A percentile compares a stretch with the other conserved stretches of the same genome.
Evolutionary conservation across 2,888 invertebrate genomes (phyloP).

Genomic region (Steinernema scapterisci): DNA sequence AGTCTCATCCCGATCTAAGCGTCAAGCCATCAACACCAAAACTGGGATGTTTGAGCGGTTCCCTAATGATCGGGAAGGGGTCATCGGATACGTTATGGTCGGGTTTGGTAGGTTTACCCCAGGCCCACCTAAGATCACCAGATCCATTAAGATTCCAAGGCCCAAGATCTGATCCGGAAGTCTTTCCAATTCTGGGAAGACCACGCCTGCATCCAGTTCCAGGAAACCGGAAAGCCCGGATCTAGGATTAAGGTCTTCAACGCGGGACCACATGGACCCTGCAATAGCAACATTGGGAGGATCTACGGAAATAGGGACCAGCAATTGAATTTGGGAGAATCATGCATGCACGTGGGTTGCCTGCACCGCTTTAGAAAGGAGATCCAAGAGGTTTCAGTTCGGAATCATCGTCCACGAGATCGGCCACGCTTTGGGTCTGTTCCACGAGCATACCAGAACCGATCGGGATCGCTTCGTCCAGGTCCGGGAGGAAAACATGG

Average conservation of each 20-base stretch:
- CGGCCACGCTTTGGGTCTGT: conserved; percentile 62
- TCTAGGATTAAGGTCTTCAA: conserved; percentile 49
- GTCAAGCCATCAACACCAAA: conserved; percentile 2
- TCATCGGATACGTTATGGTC: neutral
- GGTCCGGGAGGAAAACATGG: conserved; percentile 45
- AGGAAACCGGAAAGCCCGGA: conserved; percentile 46
- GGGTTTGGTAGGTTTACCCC: neutral
- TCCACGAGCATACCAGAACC: conserved; percentile 60
- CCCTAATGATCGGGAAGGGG: neutral
- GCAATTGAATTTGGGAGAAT: conserved; percentile 61
- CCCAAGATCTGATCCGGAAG: conserved; percentile 1
- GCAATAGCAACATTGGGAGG: conserved; percentile 59
- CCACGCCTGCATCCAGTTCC: conserved; percentile 59
- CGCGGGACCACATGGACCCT: conserved; percentile 48
- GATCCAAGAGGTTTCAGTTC: conserved; percentile 47
- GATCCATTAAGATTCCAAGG: neutral
- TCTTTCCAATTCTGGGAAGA: conserved; percentile 58
- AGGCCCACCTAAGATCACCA: neutral
- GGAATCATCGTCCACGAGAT: conserved; percentile 65
- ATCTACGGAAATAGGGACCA: conserved; percentile 50
- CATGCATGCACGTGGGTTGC: conserved; percentile 55
- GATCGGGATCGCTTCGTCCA: conserved; percentile 54
- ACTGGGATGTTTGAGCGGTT: neutral
- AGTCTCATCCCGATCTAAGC: neutral
- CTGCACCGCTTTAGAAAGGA: neutral